Percentiles rank a stretch among this genome's conserved stretches.
Conservation (phyloP, 2,797 vertebrate genomes). For the Micrastur ruficollis region DNA sequence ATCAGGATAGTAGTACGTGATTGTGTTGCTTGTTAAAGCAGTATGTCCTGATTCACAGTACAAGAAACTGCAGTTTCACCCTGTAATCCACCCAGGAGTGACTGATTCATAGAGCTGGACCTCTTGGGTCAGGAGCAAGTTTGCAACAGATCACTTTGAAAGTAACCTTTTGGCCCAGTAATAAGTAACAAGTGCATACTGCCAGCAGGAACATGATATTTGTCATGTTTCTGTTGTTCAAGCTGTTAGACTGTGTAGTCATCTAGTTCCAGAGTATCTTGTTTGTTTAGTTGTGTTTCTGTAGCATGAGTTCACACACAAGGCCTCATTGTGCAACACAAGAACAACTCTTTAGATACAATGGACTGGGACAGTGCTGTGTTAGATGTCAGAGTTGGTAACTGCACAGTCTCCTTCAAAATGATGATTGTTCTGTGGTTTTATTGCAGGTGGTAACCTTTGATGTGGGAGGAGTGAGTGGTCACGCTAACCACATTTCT, state of each 20-base stretch:
- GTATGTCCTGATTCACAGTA: not conserved
- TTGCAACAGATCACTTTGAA: constrained; percentile 7
- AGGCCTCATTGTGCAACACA: constrained; percentile 7
- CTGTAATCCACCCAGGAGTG: not conserved
- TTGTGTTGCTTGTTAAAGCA: not conserved
- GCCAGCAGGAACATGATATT: not conserved
- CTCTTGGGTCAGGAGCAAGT: not conserved
- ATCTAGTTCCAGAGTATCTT: not conserved
- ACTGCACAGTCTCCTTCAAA: not conserved
- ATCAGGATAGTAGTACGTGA: not conserved
- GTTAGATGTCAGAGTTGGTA: not conserved
- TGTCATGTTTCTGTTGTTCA: not conserved
- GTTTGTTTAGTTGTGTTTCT: constrained; percentile 36
- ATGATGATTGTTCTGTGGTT: not conserved
- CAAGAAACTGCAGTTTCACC: not conserved
- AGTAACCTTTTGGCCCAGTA: not conserved
- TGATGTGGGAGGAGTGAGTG: constrained; percentile 89
- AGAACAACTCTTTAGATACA: not conserved
- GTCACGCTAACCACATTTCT: constrained; percentile 89
- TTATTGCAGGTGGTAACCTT: constrained; percentile 91
- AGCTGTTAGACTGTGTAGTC: not conserved
- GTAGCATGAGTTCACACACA: constrained; percentile 15
- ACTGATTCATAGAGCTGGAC: not conserved
- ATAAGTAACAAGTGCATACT: constrained; percentile 32
- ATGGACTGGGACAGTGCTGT: not conserved